Conservation (phyloP, 92 coral and sea anemone species). For the Epizoanthus rinbou region DNA sequence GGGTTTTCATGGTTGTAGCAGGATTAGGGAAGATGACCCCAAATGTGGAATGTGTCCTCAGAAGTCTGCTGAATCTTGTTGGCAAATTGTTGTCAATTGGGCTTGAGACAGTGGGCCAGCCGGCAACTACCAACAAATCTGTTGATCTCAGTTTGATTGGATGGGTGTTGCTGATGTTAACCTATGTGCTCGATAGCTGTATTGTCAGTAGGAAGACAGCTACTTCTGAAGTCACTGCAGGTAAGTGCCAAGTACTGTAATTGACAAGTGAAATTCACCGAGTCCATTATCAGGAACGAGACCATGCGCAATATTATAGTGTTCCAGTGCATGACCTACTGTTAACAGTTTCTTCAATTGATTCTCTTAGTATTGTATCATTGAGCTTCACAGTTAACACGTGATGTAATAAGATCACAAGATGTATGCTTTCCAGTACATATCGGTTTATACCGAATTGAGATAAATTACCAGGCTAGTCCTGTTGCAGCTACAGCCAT, state of each 20-base stretch:
- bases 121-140: neutral
- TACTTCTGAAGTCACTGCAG: slow-evolving; percentile 26
- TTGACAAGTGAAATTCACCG: too few relatives aligned
- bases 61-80: slow-evolving; percentile 79
- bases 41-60: slow-evolving; percentile 64
- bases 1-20: slow-evolving; percentile 88
- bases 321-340: too few relatives aligned
- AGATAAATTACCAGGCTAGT: too few relatives aligned
- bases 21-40: slow-evolving; percentile 84
- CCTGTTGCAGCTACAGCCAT: too few relatives aligned
- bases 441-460: too few relatives aligned
- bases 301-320: neutral
- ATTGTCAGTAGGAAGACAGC: slow-evolving; percentile 48
- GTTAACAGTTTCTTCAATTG: too few relatives aligned
- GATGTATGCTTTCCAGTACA: too few relatives aligned
- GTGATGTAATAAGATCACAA: too few relatives aligned
- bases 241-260: neutral
- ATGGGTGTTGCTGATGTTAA: slow-evolving; percentile 84
- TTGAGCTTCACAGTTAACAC: too few relatives aligned
- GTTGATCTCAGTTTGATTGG: slow-evolving; percentile 81
- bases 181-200: slow-evolving; percentile 83
- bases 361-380: neutral
- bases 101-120: slow-evolving; percentile 48
- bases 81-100: slow-evolving; percentile 67
- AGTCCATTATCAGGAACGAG: neutral